These are phyloP conservation scores for Diabrotica virgifera DNA, from an alignment of 1,140 invertebrate species.

Conservation along the genomic window DNA sequence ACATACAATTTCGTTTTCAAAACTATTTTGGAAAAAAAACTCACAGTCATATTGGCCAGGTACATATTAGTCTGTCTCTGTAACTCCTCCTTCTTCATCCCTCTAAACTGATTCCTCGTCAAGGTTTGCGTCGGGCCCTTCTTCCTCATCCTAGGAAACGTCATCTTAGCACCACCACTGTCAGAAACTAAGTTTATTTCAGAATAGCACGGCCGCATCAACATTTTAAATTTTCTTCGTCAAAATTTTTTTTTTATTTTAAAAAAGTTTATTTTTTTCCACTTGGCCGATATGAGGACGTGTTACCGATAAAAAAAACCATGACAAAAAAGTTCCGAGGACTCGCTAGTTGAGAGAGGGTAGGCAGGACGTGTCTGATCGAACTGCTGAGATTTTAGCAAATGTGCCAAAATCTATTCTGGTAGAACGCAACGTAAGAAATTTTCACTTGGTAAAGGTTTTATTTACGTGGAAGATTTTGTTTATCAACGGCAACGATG, in stretches of 20 bases:
- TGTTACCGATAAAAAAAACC: too few species aligned
- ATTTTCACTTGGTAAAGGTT: conserved; percentile 7
- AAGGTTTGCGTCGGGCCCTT: conserved; percentile 20
- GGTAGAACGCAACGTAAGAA: conserved; percentile 22
- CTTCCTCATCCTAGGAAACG: conserved; percentile 21
- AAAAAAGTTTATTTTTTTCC: not conserved
- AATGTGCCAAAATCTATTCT: conserved; percentile 37
- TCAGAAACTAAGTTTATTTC: conserved; percentile 31
- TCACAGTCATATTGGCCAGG: conserved; percentile 73
- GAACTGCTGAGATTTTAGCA: conserved; percentile 13
- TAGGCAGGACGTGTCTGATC: conserved; percentile 7
- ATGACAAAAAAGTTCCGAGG: too few species aligned
- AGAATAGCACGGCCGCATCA: conserved; percentile 30
- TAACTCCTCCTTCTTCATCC: conserved; percentile 71
- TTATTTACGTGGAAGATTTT: not conserved
- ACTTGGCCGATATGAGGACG: too few species aligned
- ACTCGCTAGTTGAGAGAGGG: not conserved
- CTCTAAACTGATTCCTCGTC: conserved; percentile 63
- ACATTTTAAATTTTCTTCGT: not conserved
- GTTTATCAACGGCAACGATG: not conserved
- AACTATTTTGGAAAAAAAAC: conserved; percentile 40
- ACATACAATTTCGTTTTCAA: not conserved
- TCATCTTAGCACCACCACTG: conserved; percentile 18
- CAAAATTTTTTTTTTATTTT: too few species aligned
- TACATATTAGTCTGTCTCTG: conserved; percentile 66